Base-by-base conservation (phyloP, 1,140 invertebrate genomes). In the Lithobius niger region DNA sequence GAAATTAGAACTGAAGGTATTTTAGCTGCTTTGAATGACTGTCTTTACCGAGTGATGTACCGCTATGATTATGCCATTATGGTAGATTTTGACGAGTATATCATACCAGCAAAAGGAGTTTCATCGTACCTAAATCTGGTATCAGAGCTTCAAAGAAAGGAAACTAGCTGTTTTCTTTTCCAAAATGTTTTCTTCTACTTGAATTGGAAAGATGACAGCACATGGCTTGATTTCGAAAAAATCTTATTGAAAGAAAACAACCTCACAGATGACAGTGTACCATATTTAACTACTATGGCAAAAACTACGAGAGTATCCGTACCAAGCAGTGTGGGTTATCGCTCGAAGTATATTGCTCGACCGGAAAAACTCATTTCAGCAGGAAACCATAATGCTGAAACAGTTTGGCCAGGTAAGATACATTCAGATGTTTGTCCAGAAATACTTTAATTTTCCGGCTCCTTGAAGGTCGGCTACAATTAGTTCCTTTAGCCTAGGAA, bases 381-480 rank as follows among this genome's bases (percentile, higher is more conserved):
- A 0, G 90, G 90, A 0, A 94, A 95, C 69, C 91, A 95, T 68
- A 91, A 93, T 64, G 82, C 94, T 0, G 93, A 90, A 89, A 86
- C 91, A 27, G 16, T 10, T 4, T 6, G 25, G 16, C 24, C 48
- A 50, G 48, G 48, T 50, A 25, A 50, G 24, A 13, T 13, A n/a
- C n/a, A n/a, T n/a, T n/a, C n/a, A n/a, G n/a, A n/a, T n/a, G n/a
- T n/a, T n/a, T n/a, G n/a, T n/a, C n/a, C n/a, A n/a, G n/a, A n/a
- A n/a, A n/a, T n/a, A n/a, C n/a, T n/a, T n/a, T n/a, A n/a, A n/a
- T n/a, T n/a, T n/a, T n/a, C n/a, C n/a, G n/a, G n/a, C n/a, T n/a
- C n/a, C n/a, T n/a, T n/a, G n/a, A n/a, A n/a, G n/a, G n/a, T n/a
- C n/a, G n/a, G n/a, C n/a, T n/a, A n/a, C n/a, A n/a, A n/a, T n/a